Percentiles rank a stretch among this genome's conserved stretches.
Conservation (phyloP, 2,113 vertebrate genomes). For the Otus sunia region DNA sequence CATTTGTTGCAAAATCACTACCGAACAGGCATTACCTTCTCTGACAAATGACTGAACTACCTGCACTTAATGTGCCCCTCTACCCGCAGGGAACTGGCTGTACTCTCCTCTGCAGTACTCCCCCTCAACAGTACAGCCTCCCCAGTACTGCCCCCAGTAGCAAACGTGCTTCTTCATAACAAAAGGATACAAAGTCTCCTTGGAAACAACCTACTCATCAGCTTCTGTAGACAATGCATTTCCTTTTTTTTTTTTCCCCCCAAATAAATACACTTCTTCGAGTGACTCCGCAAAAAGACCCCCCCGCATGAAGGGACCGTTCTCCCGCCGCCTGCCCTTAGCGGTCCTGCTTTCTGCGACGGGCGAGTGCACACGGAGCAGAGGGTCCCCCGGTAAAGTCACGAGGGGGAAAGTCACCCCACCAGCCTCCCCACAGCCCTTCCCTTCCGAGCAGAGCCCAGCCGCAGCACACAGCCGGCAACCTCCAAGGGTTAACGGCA, state of each 20-base stretch:
- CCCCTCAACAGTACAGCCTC: background rate
- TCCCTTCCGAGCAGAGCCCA: background rate
- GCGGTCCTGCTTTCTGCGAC: no score
- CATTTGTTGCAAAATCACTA: background rate
- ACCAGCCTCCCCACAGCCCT: background rate
- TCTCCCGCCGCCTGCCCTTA: background rate
- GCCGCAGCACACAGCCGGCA: background rate
- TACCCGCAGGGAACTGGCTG: background rate
- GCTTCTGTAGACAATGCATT: accelerated
- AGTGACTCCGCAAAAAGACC: background rate
- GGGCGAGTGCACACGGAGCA: background rate
- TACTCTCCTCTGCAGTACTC: background rate
- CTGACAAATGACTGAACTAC: accelerated
- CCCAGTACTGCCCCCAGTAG: accelerated
- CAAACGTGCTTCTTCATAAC: background rate
- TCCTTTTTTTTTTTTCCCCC: accelerated
- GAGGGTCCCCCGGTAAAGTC: background rate
- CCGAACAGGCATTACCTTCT: background rate
- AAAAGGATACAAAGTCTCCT: background rate
- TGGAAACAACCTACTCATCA: background rate
- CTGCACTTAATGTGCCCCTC: no score
- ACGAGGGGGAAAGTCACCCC: no score
- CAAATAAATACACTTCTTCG: accelerated
- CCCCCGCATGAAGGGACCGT: background rate
- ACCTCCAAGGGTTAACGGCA: background rate